Evolutionary conservation across 2,797 vertebrate species (phyloP), one percentile per base, ranked within the genome.

Genomic region (Myotis daubentonii): DNA sequence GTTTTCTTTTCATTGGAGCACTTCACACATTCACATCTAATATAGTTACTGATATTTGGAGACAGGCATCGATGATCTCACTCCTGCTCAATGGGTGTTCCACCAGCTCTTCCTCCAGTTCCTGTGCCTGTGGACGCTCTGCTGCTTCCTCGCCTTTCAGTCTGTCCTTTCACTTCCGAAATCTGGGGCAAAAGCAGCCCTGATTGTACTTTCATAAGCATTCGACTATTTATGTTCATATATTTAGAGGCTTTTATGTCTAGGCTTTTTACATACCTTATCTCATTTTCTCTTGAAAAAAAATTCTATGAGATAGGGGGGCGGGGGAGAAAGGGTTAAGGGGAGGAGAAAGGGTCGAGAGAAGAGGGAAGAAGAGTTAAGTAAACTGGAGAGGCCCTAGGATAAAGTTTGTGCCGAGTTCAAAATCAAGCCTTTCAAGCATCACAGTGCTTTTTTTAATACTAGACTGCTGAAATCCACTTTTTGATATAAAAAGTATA

Each of bases 231-330:
- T 30, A 47, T 28, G 49, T 72, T 70, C 7, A 68, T 23, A 49
- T 57, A 30, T 33, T 86, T 53, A 49, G 36, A 47, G 4, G 5
- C 15, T 86, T 86, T 81, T 57, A 57, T 55, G 23, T 66, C 16
- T 53, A 51, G 49, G 30, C 22, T 53, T 71, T 94, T 94, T 92
- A 62, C 49, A 47, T n/a, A 75, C 11, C 5, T 90, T 90, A 30
- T 87, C 23, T 71, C n/a, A 65, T 70, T 85, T 74, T 88, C 38
- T 80, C 3, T 36, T 91, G 7, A 60, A 81, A 92, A 83, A 47
- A 3, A 30, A 15, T 70, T 47, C 7, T 57, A 22, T 15, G 44
- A 23, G 4, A n/a, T 23, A 36, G 41, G 4, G 3, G 15, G 38
- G 3, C 36, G 12, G 12, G 44, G 7, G 12, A 44, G 41, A 38